Evolutionary conservation across 2,113 vertebrate genomes (phyloP).

Genomic region (Entelurus aequoreus): DNA sequence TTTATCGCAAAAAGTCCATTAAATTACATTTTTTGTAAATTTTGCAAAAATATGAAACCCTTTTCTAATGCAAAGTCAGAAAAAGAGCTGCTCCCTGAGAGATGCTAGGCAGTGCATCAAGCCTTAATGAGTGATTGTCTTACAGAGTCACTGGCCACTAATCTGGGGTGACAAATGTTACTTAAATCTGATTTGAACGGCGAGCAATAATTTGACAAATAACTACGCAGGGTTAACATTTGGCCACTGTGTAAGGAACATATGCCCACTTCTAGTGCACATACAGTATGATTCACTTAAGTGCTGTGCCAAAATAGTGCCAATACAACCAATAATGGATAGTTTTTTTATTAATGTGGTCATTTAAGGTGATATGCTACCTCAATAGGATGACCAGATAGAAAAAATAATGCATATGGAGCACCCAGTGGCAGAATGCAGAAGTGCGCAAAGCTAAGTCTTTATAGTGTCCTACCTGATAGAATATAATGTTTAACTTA

Average conservation of each 20-base stretch:
- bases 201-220: conserved; percentile 3
- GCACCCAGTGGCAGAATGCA: conserved; percentile 29
- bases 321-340: not conserved
- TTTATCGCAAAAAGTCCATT: conserved; percentile 59
- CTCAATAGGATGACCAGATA: not conserved
- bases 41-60: conserved; percentile 71
- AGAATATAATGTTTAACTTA: conserved; percentile 1
- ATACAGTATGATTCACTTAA: conserved; percentile 9
- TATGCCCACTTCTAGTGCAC: conserved; percentile 23
- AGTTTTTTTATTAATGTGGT: not conserved
- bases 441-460: conserved; percentile 25
- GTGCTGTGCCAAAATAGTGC: not conserved
- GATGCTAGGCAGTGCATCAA: conserved; percentile 64
- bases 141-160: conserved; percentile 54
- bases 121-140: conserved; percentile 69
- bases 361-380: conserved; percentile 10
- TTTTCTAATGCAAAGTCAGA: conserved; percentile 71
- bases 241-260: conserved; percentile 42
- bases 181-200: conserved; percentile 8
- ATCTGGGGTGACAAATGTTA: conserved; percentile 30
- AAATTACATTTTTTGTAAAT: conserved; percentile 53
- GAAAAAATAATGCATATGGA: conserved; percentile 18
- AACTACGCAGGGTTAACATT: conserved; percentile 22
- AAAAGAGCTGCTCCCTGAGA: conserved; percentile 73
- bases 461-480: conserved; percentile 1